Conservation (phyloP, 2,888 invertebrate genomes). For the Cacoxenus indagator region DNA sequence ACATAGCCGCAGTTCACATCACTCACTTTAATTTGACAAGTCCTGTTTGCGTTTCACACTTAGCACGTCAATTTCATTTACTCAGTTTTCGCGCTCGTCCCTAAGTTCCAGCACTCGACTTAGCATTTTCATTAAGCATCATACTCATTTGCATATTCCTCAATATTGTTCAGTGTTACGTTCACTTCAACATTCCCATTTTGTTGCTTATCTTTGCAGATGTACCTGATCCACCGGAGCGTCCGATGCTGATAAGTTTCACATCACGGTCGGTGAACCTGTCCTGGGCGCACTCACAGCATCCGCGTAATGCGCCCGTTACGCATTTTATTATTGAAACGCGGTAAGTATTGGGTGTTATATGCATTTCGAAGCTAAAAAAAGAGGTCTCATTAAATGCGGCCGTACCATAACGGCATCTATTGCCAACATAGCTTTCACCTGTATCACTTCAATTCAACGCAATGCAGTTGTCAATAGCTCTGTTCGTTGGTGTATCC, state of each 20-base stretch:
- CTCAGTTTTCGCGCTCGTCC: no score
- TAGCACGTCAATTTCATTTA: no score
- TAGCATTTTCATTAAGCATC: slow-evolving; percentile 43
- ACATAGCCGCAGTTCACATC: no score
- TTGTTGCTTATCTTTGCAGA: slow-evolving; percentile 68
- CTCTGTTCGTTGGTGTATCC: not conserved
- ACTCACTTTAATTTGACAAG: no score
- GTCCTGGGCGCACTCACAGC: slow-evolving; percentile 81
- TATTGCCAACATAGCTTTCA: not conserved
- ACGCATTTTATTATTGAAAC: slow-evolving; percentile 81
- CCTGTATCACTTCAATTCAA: not conserved
- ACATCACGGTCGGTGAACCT: slow-evolving; percentile 81
- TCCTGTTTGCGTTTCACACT: no score
- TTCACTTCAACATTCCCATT: not conserved
- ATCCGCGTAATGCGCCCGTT: slow-evolving; percentile 79
- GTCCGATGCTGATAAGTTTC: slow-evolving; percentile 80
- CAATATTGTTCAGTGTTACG: not conserved
- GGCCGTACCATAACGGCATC: no score
- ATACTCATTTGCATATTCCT: slow-evolving; percentile 54
- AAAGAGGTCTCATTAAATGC: no score
- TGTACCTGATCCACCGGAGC: slow-evolving; percentile 80
- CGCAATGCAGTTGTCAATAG: no score
- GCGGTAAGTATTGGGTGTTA: slow-evolving; percentile 81
- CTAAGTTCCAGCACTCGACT: no score
- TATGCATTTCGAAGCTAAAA: no score